These are phyloP conservation scores for Aphis gossypii DNA, from an alignment of 1,140 invertebrate genomes.

Conservation along the genomic window DNA sequence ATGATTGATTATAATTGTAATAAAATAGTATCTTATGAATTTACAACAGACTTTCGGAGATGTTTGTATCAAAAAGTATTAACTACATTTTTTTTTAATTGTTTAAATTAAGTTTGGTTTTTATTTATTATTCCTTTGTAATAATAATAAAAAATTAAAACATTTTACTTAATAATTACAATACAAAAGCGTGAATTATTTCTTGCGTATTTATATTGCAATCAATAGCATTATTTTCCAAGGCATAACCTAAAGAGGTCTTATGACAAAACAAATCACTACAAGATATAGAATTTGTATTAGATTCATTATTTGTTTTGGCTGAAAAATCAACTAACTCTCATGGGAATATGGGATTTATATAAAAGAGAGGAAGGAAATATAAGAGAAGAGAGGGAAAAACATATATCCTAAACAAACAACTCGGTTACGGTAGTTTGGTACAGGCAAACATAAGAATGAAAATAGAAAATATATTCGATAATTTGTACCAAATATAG, in stretches of 20 bases:
- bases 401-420: conserved; percentile 48
- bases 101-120: no score
- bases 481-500: conserved; percentile 34
- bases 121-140: no score
- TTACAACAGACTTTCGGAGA: no score
- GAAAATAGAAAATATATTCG: conserved; percentile 52
- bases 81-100: background rate
- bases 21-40: no score
- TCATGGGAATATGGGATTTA: background rate
- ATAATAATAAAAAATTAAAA: no score
- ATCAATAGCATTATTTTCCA: background rate
- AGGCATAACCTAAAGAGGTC: background rate
- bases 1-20: no score
- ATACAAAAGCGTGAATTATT: no score
- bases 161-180: no score
- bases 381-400: background rate
- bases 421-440: conserved; percentile 43
- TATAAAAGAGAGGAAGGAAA: background rate
- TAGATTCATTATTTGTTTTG: conserved; percentile 47
- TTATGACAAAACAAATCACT: conserved; percentile 27
- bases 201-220: background rate
- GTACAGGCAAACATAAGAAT: background rate
- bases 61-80: no score
- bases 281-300: conserved; percentile 36
- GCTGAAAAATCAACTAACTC: conserved; percentile 44